Evolutionary conservation across 2,797 vertebrate genomes (phyloP).

Genomic region (Pempheris klunzingeri): DNA sequence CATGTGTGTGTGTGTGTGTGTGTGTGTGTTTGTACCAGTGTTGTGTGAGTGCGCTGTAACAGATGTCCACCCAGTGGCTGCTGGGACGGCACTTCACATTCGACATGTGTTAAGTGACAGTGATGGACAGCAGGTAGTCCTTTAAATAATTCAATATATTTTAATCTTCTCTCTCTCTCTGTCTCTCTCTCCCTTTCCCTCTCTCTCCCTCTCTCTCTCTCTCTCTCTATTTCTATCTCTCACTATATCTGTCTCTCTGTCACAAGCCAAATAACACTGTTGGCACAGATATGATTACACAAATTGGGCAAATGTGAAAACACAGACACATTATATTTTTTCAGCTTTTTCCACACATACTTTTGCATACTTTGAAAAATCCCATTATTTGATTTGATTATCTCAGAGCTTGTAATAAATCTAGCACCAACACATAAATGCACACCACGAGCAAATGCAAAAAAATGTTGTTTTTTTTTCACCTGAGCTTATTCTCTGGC

Average conservation of each 20-base stretch:
- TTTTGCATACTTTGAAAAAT: constrained; percentile 61
- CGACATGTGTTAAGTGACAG: constrained; percentile 87
- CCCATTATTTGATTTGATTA: constrained; percentile 49
- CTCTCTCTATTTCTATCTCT: constrained; percentile 30
- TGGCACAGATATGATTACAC: constrained; percentile 76
- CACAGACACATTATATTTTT: constrained; percentile 33
- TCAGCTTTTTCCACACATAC: neutral
- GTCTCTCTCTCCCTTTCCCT: constrained; percentile 25
- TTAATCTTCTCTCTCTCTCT: constrained; percentile 70
- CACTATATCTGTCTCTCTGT: constrained; percentile 50
- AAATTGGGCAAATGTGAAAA: constrained; percentile 62
- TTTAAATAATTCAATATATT: constrained; percentile 87
- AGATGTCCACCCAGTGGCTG: constrained; percentile 86
- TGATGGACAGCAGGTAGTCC: constrained; percentile 87
- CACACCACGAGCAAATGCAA: neutral
- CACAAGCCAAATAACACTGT: constrained; percentile 71
- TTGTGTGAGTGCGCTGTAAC: constrained; percentile 70
- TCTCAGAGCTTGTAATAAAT: constrained; percentile 52
- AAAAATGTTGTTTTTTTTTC: constrained; percentile 9
- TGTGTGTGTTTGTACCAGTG: constrained; percentile 37
- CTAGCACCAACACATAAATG: neutral
- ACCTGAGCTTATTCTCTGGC: constrained; percentile 22
- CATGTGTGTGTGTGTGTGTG: constrained; percentile 31
- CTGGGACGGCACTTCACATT: constrained; percentile 81
- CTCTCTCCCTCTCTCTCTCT: constrained; percentile 27